Base-by-base conservation (phyloP, 1,140 invertebrate genomes). In the Philaenus spumarius region DNA sequence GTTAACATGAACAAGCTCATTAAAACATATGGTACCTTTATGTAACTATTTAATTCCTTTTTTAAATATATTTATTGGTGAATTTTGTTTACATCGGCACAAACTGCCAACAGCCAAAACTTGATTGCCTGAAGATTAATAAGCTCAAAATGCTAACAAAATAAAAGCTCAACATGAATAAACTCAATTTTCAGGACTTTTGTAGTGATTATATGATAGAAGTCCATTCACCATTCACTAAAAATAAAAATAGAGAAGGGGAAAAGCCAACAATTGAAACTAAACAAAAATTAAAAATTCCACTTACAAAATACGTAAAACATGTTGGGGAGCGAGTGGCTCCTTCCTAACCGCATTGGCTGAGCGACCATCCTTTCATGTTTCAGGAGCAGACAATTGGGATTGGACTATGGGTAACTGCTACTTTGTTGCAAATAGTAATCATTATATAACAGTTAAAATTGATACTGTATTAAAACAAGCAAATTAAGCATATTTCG, bases 301-400 rank as follows among this genome's bases (percentile, higher is more conserved):
- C 50, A 53, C 50, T 53, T 53, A 53, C 50, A 53, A 53, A 53
- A 20, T 53, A 53, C 17, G 50, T 37, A 53, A 53, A 39, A 30
- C 26, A 30, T 9, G 26, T 30, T 30, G 50, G 35, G 50, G 17
- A 35, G 50, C 19, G 37, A 53, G 50, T 53, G 15, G 30, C 50
- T 37, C 50, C 50, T 53, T 30, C n/a, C 37, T 39, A 53, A 6
- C 30, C 37, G 2, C 24, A 30, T 26, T 30, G 24, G 15, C 30
- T 39, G 35, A 35, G 5, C 50, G 17, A 39, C 22, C 30, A 22
- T 53, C 34, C 34, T 26, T 30, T 23, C 23, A 9, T 23, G 47
- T 23, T 17, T 4, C 15, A 19, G n/a, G 12, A 26, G 22, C 12
- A 26, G 47, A n/a, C 12, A 30, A 26, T 12, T 23, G 24, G 19